phyloP scores from a whole-genome alignment of 2,888 invertebrate genomes.

The Theretra japonica region DNA sequence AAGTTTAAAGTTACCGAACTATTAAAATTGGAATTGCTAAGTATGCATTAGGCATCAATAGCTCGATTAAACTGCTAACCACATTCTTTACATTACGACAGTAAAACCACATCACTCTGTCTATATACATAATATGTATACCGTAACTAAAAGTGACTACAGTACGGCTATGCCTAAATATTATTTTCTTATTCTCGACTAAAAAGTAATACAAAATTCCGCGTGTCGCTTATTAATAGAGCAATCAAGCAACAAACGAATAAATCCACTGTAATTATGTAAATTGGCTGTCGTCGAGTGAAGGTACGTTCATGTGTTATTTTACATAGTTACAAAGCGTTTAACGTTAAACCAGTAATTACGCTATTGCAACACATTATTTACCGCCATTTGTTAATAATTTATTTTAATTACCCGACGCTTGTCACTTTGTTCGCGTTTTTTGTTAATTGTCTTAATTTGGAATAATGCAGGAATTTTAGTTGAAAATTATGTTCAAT shows the following conservation, averaged over 20 bases:
- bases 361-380: constrained; percentile 8
- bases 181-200: no score
- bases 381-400: constrained; percentile 9
- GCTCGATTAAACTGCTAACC: no score
- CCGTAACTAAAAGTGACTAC: no score
- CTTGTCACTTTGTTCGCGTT: not conserved
- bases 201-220: not conserved
- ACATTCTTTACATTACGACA: no score
- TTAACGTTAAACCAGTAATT: constrained; percentile 4
- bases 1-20: no score
- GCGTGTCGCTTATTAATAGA: not conserved
- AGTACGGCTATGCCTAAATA: no score
- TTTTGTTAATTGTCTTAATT: not conserved
- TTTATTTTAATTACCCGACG: not conserved
- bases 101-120: no score
- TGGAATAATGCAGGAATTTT: not conserved
- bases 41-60: no score
- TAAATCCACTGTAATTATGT: constrained; percentile 21
- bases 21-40: no score
- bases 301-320: constrained; percentile 11
- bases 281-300: constrained; percentile 19
- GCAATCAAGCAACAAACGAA: constrained; percentile 10
- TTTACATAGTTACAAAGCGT: constrained; percentile 8
- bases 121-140: no score
- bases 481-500: not conserved